Percentiles rank a stretch among this genome's conserved stretches.
phyloP scores from a whole-genome alignment of 2,888 invertebrate genomes.

The Stegophylla sp. region DNA sequence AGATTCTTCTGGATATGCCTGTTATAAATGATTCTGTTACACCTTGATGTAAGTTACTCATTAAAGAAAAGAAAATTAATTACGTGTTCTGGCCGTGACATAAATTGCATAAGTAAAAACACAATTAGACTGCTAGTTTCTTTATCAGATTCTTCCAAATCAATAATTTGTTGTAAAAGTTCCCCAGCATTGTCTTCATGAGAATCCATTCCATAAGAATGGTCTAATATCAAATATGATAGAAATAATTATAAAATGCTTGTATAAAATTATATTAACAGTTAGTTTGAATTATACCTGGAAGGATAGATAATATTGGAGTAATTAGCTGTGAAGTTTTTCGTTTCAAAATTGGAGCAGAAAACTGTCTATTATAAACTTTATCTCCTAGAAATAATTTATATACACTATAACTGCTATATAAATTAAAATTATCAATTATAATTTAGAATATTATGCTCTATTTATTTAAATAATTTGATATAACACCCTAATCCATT shows the following conservation, averaged over 20 bases:
- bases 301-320: slow-evolving; percentile 51
- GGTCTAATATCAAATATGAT: slow-evolving; percentile 40
- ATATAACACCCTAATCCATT: background rate
- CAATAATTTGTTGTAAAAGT: slow-evolving; percentile 85
- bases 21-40: slow-evolving; percentile 60
- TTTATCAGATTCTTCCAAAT: slow-evolving; percentile 91
- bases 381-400: slow-evolving; percentile 57
- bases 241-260: slow-evolving; percentile 5
- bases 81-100: slow-evolving; percentile 79
- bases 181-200: slow-evolving; percentile 81
- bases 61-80: slow-evolving; percentile 41
- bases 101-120: slow-evolving; percentile 95
- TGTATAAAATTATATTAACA: background rate
- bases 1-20: slow-evolving; percentile 86
- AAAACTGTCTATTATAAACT: slow-evolving; percentile 84
- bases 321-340: slow-evolving; percentile 80
- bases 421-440: background rate
- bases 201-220: slow-evolving; percentile 51
- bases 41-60: background rate
- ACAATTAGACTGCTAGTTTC: slow-evolving; percentile 94
- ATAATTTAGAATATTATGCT: background rate
- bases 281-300: slow-evolving; percentile 15
- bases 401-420: too few relatives aligned
- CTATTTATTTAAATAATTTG: background rate
- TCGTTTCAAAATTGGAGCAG: slow-evolving; percentile 91